Conservation (phyloP, 2,797 vertebrate species). For the Gymnothorax javanicus region DNA sequence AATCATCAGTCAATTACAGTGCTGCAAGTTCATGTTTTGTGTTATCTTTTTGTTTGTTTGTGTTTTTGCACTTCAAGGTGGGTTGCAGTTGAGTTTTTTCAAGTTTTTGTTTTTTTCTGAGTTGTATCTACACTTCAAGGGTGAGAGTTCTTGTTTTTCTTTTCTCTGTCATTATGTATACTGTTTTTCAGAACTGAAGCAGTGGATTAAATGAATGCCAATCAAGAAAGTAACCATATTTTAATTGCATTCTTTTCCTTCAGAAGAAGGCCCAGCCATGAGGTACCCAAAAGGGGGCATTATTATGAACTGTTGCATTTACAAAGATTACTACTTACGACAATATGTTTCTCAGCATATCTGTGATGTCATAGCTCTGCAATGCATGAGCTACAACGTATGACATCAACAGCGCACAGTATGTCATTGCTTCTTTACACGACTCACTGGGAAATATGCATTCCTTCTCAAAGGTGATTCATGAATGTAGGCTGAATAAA, state of each 20-base stretch:
- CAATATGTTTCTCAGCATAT: background rate
- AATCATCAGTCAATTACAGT: background rate
- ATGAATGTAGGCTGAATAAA: slow-evolving; percentile 7
- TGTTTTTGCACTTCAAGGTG: background rate
- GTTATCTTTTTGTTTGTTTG: background rate
- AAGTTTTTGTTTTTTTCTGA: background rate
- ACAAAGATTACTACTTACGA: too few species aligned
- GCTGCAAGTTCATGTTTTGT: background rate
- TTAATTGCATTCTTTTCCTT: background rate
- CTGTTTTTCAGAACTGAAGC: background rate
- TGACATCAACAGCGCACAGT: background rate
- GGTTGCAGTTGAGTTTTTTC: background rate
- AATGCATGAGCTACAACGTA: background rate
- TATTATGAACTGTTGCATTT: background rate
- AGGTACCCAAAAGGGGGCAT: too few species aligned
- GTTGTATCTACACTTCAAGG: too few species aligned
- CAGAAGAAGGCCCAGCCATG: background rate
- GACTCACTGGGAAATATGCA: background rate
- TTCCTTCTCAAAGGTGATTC: background rate
- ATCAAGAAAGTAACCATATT: background rate
- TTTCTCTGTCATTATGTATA: too few species aligned
- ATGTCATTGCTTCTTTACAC: background rate
- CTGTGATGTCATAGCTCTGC: background rate
- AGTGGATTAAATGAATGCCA: background rate
- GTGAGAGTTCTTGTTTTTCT: background rate